Evolutionary conservation across 2,797 vertebrate species (phyloP).

Genomic region (Neostethus bicornis): DNA sequence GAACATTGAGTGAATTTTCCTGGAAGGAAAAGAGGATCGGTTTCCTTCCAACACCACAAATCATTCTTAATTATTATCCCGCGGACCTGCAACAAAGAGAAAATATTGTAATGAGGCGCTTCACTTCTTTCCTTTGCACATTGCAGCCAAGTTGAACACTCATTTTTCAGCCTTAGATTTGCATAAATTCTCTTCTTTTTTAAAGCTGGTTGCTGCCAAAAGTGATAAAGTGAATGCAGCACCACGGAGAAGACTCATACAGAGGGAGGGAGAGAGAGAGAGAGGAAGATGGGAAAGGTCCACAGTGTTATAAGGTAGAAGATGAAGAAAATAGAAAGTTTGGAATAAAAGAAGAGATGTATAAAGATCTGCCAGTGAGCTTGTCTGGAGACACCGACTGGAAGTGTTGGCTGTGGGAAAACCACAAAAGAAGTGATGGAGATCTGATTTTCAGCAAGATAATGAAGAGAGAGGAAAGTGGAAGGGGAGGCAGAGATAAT

Average conservation of each 20-base stretch:
- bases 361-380: conserved; percentile 32
- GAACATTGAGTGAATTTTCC: conserved; percentile 40
- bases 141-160: conserved; percentile 65
- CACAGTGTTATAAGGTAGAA: conserved; percentile 22
- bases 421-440: conserved; percentile 26
- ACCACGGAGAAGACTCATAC: conserved; percentile 26
- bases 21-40: conserved; percentile 38
- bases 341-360: conserved; percentile 34
- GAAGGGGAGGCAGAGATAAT: conserved; percentile 56
- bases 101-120: conserved; percentile 79
- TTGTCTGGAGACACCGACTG: conserved; percentile 26
- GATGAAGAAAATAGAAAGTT: conserved; percentile 29
- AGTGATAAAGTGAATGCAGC: conserved; percentile 75
- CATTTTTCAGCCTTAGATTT: conserved; percentile 80
- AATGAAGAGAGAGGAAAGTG: conserved; percentile 66
- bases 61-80: conserved; percentile 82
- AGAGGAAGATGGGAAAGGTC: conserved; percentile 6
- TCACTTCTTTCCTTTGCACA: conserved; percentile 62
- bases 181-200: conserved; percentile 80
- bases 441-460: conserved; percentile 59
- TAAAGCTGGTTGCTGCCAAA: conserved; percentile 75
- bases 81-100: conserved; percentile 76
- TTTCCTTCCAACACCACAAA: conserved; percentile 75
- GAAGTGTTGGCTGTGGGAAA: neutral
- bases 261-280: conserved; percentile 4